Percentiles rank a stretch among this genome's conserved stretches.
These are phyloP conservation scores for Drosophila persimilis DNA, from an alignment of 1,140 invertebrate genomes.

Conservation along the genomic window DNA sequence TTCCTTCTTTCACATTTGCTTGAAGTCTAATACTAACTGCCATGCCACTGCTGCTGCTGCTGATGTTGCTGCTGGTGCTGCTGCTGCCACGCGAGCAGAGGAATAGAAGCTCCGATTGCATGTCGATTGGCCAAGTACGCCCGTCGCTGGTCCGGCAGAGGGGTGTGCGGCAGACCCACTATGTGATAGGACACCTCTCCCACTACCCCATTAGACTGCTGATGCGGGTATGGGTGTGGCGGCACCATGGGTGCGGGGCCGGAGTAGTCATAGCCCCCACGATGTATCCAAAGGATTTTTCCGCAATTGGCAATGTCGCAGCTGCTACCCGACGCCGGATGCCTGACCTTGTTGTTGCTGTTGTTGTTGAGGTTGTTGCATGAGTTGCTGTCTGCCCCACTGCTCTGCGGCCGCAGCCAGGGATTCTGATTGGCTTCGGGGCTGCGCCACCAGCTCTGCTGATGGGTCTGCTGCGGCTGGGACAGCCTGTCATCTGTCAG, in stretches of 20 bases:
- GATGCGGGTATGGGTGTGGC: constrained; percentile 32
- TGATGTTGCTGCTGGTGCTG: constrained; percentile 38
- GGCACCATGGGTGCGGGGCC: constrained; percentile 39
- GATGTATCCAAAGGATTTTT: constrained; percentile 75
- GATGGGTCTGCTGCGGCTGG: not conserved
- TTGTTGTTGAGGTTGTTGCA: constrained; percentile 20
- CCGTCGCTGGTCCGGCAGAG: constrained; percentile 58
- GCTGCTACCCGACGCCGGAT: constrained; percentile 35
- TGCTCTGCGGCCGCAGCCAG: constrained; percentile 53
- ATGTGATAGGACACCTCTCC: constrained; percentile 53
- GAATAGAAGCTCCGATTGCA: constrained; percentile 73
- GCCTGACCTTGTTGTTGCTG: constrained; percentile 25
- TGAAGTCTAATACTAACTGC: constrained; percentile 56
- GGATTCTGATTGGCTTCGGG: constrained; percentile 40
- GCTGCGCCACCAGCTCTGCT: constrained; percentile 34
- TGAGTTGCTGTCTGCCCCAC: constrained; percentile 32
- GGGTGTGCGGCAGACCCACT: constrained; percentile 75
- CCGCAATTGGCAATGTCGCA: constrained; percentile 79
- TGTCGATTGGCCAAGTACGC: constrained; percentile 75
- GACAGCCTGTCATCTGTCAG: constrained; percentile 23
- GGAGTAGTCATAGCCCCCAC: constrained; percentile 31
- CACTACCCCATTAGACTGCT: constrained; percentile 29
- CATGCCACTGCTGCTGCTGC: constrained; percentile 26
- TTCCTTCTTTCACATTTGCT: constrained; percentile 22
- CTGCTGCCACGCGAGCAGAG: constrained; percentile 67